Evolutionary conservation across 2,113 vertebrate genomes (phyloP), one percentile per base, ranked within the genome.

Genomic region (Heterotilapia buettikoferi): DNA sequence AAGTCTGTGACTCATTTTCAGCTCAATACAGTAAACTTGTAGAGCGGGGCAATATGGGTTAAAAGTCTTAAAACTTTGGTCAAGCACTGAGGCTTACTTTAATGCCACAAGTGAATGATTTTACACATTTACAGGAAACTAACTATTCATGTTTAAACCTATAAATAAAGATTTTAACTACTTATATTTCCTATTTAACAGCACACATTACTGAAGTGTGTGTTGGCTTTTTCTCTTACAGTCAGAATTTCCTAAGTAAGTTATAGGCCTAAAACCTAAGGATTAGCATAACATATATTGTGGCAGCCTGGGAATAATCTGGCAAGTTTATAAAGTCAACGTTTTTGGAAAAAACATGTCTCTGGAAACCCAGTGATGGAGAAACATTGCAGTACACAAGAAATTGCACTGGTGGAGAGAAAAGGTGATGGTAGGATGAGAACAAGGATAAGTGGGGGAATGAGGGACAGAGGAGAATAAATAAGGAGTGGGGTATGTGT

Each of bases 391-490:
- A 82, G 66, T 86, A 31, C 9, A 57, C 80, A 83, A 79, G 63
- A 84, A 89, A 85, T 84, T 90, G 88, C 78, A 53, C 68, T 82
- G 85, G 82, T 89, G 73, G 84, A 85, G 89, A 87, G 79, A 89
- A 87, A 88, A 88, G 85, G 59, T 91, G 89, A 88, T 87, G 80
- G 61, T 88, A 71, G 91, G 89, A 82, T 87, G 82, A 90, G 87
- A 85, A 91, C 88, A 93, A 91, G 88, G 83, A 91, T 90, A 93
- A 83, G 86, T 92, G 86, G 88, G 92, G 88, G 89, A 92, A 90
- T 86, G 78, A 59, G 81, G 80, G 56, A 85, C 53, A 84, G 82
- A 81, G 68, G 63, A 71, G 86, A 57, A 87, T 88, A 91, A 89
- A 90, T 83, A 71, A 87, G 76, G 21, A 80, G 68, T 56, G 63